phyloP scores from a whole-genome alignment of 2,797 vertebrate genomes.

The Peromyscus melanophrys region DNA sequence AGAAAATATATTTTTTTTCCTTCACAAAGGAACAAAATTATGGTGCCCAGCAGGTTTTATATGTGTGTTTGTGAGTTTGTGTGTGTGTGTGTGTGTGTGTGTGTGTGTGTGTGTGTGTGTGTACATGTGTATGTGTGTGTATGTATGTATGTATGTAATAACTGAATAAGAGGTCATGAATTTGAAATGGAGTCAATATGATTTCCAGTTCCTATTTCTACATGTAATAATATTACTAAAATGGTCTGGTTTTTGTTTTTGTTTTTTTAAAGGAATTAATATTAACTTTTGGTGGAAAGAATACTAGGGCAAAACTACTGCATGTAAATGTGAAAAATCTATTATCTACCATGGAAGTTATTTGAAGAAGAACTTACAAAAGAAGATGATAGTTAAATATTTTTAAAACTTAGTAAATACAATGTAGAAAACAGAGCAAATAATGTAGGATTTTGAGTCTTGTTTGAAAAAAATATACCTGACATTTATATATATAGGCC shows the following conservation, averaged over 20 bases:
- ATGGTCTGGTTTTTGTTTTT: not conserved
- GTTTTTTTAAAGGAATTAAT: conserved; percentile 1
- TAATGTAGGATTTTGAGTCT: not conserved
- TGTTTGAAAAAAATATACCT: not conserved
- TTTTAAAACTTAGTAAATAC: not conserved
- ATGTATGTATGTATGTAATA: too few species aligned
- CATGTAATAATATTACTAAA: not conserved
- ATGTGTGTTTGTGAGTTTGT: not conserved
- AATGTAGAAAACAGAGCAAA: not conserved
- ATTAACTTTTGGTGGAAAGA: not conserved
- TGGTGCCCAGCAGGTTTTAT: not conserved
- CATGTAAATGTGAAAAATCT: not conserved
- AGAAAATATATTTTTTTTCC: not conserved
- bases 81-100: too few species aligned
- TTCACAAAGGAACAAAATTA: not conserved
- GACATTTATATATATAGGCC: not conserved
- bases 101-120: rapidly evolving
- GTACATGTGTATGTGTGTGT: not conserved
- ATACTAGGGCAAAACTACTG: not conserved
- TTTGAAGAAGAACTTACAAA: not conserved
- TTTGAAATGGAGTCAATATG: not conserved
- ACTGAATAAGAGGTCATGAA: not conserved
- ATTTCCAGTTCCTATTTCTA: not conserved
- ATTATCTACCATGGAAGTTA: not conserved
- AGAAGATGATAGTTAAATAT: not conserved